Evolutionary conservation across 1,140 invertebrate genomes (phyloP).

Genomic region (Globodera rostochiensis): DNA sequence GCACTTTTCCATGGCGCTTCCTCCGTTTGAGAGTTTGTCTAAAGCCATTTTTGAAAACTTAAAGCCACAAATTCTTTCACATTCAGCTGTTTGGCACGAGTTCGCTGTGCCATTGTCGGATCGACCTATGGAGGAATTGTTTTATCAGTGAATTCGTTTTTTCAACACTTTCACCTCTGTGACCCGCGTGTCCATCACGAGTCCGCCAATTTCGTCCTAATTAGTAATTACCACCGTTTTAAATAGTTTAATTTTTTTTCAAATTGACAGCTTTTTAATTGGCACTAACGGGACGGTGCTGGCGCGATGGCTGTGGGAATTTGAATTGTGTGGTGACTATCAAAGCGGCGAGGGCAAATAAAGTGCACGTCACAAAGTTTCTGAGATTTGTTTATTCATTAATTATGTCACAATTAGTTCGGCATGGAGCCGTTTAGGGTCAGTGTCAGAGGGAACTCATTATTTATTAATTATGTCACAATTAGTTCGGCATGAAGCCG

Average conservation of each 20-base stretch:
- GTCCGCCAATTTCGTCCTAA: conserved; percentile 48
- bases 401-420: not conserved
- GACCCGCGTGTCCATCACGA: conserved; percentile 66
- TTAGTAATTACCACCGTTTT: not conserved
- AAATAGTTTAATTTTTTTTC: not conserved
- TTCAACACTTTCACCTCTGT: conserved; percentile 6
- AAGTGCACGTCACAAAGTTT: conserved; percentile 88
- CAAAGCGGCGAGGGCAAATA: conserved; percentile 91
- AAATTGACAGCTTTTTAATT: too few relatives aligned
- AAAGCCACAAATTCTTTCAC: conserved; percentile 18
- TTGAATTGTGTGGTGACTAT: conserved; percentile 77
- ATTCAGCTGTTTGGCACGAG: conserved; percentile 55
- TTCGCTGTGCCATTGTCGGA: conserved; percentile 63
- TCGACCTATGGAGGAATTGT: conserved; percentile 48
- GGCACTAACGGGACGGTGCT: conserved; percentile 46
- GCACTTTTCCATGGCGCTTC: conserved; percentile 76
- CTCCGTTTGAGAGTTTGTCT: conserved; percentile 37
- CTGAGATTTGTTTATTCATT: not conserved
- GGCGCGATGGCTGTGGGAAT: conserved; percentile 65
- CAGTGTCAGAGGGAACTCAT: conserved; percentile 68
- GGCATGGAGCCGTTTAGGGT: too few relatives aligned
- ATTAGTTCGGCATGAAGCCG: too few relatives aligned
- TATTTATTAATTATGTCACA: too few relatives aligned
- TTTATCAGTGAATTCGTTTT: not conserved
- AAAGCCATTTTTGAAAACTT: conserved; percentile 3